Evolutionary conservation across 2,113 vertebrate genomes (phyloP).

Genomic region (Ibidorhyncha struthersii): DNA sequence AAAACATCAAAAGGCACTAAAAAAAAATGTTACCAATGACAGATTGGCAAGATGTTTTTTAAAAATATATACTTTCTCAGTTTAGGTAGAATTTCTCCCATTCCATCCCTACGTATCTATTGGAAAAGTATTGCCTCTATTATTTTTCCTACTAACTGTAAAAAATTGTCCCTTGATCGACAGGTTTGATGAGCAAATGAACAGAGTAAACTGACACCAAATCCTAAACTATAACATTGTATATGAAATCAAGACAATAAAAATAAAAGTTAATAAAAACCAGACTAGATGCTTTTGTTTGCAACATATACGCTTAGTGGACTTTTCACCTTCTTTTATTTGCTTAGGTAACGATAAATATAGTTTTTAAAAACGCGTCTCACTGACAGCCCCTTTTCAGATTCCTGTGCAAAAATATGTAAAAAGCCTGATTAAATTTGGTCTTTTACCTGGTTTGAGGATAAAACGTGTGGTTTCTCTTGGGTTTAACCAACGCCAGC

Average conservation of each 20-base stretch:
- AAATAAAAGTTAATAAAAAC: background rate
- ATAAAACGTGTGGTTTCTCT: background rate
- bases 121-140: background rate
- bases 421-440: background rate
- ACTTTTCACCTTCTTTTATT: background rate
- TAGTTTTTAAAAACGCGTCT: background rate
- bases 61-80: background rate
- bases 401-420: background rate
- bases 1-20: slow-evolving; percentile 22
- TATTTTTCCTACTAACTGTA: background rate
- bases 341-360: background rate
- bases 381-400: background rate
- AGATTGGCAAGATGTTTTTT: background rate
- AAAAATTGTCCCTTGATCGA: background rate
- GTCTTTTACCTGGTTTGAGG: background rate
- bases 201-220: background rate
- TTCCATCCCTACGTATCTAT: background rate
- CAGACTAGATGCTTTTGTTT: background rate
- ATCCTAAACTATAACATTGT: background rate
- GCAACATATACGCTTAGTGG: background rate
- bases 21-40: background rate
- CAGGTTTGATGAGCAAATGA: background rate
- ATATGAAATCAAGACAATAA: background rate
- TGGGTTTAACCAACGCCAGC: background rate
- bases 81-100: background rate